Percentiles rank a stretch among this genome's conserved stretches.
phyloP scores from a whole-genome alignment of 1,140 invertebrate species.

The Pectinophora gossypiella region DNA sequence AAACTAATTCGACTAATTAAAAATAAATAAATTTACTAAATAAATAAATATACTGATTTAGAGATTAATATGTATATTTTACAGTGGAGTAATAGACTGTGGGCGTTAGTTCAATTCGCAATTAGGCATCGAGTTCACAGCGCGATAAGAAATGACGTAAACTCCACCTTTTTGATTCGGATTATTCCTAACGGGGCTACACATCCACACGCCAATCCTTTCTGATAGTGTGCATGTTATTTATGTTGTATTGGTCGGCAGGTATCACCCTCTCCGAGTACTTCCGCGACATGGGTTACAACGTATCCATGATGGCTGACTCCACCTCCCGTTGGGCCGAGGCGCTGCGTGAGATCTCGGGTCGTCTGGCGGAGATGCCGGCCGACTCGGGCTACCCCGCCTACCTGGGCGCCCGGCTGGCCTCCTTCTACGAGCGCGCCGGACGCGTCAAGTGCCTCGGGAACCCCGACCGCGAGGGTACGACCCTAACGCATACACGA shows the following conservation, averaged over 20 bases:
- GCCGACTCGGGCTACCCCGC: slow-evolving; percentile 99
- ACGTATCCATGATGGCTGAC: slow-evolving; percentile 99
- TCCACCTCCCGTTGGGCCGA: slow-evolving; percentile 99
- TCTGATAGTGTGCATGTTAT: background rate
- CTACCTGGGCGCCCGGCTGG: slow-evolving; percentile 97
- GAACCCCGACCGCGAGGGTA: slow-evolving; percentile 95
- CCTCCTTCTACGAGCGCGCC: slow-evolving; percentile 99
- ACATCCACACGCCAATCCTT: too few relatives aligned
- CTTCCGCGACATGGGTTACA: slow-evolving; percentile 99
- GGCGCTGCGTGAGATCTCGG: slow-evolving; percentile 99
- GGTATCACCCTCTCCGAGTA: slow-evolving; percentile 99
- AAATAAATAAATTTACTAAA: too few relatives aligned
- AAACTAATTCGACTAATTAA: too few relatives aligned
- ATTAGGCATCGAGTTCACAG: too few relatives aligned
- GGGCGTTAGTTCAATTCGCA: too few relatives aligned
- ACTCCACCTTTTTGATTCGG: too few relatives aligned
- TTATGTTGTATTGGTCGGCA: slow-evolving; percentile 31
- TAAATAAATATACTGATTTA: too few relatives aligned
- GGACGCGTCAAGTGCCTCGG: slow-evolving; percentile 98
- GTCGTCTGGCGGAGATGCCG: slow-evolving; percentile 99
- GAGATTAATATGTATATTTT: too few relatives aligned
- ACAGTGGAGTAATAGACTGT: too few relatives aligned
- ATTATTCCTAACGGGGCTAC: too few relatives aligned
- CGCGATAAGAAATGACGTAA: too few relatives aligned
- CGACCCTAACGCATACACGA: too few relatives aligned